phyloP scores from a whole-genome alignment of 2,888 invertebrate species.

The Xestia rhomboidea region DNA sequence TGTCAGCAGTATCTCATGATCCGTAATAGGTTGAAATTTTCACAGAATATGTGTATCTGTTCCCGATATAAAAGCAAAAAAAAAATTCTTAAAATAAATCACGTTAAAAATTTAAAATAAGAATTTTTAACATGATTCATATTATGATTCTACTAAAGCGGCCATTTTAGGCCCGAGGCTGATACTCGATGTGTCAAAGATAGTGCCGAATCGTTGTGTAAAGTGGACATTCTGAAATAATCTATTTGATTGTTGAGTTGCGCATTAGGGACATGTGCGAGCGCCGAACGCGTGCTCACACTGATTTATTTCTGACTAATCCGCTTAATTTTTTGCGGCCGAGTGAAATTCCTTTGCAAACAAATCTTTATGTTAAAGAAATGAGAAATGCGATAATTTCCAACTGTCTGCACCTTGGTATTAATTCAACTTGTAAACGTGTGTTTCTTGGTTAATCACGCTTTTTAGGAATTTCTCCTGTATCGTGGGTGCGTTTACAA shows the following conservation, averaged over 20 bases:
- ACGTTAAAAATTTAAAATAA: too few species aligned
- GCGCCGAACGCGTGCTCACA: constrained; percentile 40
- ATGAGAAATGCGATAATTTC: constrained; percentile 35
- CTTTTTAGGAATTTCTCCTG: not conserved
- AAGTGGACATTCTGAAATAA: constrained; percentile 42
- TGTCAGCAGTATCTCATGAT: too few species aligned
- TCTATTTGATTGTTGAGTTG: constrained; percentile 33
- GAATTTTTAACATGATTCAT: too few species aligned
- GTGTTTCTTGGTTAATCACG: constrained; percentile 31
- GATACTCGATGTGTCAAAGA: not conserved
- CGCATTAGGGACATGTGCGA: constrained; percentile 34
- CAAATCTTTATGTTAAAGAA: constrained; percentile 51
- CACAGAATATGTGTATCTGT: too few species aligned
- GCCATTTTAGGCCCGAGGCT: too few species aligned
- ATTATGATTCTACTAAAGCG: too few species aligned
- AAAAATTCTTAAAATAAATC: too few species aligned
- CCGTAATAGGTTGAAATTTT: too few species aligned
- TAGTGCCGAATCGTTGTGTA: not conserved
- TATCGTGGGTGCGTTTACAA: not conserved
- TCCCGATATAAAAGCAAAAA: too few species aligned
- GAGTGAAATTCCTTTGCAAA: constrained; percentile 37
- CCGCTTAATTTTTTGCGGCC: constrained; percentile 51
- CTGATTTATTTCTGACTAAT: constrained; percentile 68
- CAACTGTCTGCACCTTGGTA: constrained; percentile 23
- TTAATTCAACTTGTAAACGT: constrained; percentile 26